Evolutionary conservation across 2,113 vertebrate genomes (phyloP).

Genomic region (Regulus satrapa): DNA sequence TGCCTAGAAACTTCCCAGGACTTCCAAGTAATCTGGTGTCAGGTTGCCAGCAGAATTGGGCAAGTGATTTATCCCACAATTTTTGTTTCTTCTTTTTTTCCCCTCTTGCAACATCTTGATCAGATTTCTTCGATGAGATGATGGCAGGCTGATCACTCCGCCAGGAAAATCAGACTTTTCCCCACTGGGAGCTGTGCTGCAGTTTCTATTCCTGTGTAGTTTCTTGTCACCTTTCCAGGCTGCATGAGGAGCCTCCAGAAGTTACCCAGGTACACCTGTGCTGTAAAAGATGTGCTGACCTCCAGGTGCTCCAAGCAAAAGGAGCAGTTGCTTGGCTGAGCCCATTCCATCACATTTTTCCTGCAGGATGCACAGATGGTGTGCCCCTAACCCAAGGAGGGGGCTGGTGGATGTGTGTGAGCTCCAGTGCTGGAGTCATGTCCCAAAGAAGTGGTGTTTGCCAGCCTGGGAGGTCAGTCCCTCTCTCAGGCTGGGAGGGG

Average conservation of each 20-base stretch:
- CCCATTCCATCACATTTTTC: background rate
- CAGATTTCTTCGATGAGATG: background rate
- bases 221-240: background rate
- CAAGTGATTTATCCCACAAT: background rate
- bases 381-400: background rate
- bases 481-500: background rate
- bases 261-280: background rate
- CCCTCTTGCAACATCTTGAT: background rate
- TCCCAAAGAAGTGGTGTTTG: background rate
- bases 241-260: background rate
- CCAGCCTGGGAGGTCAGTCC: background rate
- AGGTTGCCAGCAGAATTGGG: background rate
- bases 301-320: background rate
- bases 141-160: background rate
- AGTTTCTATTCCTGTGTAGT: background rate
- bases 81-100: background rate
- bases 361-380: background rate
- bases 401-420: background rate
- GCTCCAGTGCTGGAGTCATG: background rate
- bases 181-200: background rate
- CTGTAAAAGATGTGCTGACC: background rate
- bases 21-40: background rate
- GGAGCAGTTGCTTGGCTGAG: background rate
- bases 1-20: conserved; percentile 6
- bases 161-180: background rate